A percentile compares a stretch with the other conserved stretches of the same genome.
Evolutionary conservation across 2,797 vertebrate species (phyloP).

Genomic region (Schizothorax lantsangensis): DNA sequence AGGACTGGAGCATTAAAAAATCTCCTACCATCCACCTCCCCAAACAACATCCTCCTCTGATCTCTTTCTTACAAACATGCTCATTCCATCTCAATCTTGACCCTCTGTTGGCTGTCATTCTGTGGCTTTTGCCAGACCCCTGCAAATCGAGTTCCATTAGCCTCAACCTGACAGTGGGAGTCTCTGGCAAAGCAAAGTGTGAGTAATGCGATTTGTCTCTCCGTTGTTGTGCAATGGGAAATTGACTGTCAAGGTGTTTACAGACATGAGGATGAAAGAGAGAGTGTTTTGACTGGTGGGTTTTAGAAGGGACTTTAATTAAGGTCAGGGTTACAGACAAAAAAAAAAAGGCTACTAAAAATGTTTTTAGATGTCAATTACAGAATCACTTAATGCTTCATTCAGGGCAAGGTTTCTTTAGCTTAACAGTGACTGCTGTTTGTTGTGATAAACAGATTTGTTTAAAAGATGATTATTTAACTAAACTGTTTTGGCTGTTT

Average conservation of each 20-base stretch:
- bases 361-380: not conserved
- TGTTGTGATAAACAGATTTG: not conserved
- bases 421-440: not conserved
- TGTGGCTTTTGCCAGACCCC: constrained; percentile 42
- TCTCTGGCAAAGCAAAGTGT: constrained; percentile 60
- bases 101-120: constrained; percentile 45
- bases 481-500: not conserved
- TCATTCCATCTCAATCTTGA: constrained; percentile 38
- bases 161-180: constrained; percentile 52
- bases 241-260: constrained; percentile 47
- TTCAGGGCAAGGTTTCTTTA: not conserved
- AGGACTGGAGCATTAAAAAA: constrained; percentile 27
- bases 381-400: not conserved
- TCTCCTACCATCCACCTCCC: constrained; percentile 31
- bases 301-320: not conserved
- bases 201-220: constrained; percentile 58
- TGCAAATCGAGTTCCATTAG: constrained; percentile 47
- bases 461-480: not conserved
- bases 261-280: constrained; percentile 31
- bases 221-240: constrained; percentile 39
- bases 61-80: constrained; percentile 22
- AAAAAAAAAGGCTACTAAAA: not conserved
- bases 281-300: not conserved
- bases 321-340: not conserved
- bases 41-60: constrained; percentile 24